Percentiles rank a stretch among this genome's conserved stretches.
phyloP scores from a whole-genome alignment of 2,888 invertebrate genomes.

The Encarsia formosa region DNA sequence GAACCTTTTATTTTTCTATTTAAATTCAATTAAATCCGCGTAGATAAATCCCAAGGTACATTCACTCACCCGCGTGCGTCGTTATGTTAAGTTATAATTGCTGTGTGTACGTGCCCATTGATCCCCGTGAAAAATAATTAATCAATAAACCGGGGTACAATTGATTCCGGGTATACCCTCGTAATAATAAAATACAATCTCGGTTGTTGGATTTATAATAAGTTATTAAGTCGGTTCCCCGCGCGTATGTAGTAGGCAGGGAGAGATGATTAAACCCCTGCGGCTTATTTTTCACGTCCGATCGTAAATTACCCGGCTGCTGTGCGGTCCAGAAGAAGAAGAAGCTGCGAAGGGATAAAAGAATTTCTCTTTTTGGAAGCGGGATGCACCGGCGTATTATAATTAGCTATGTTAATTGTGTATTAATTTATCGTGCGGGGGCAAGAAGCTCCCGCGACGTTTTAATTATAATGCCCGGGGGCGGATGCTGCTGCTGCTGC shows the following conservation, averaged over 20 bases:
- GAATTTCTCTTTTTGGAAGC: conserved; percentile 29
- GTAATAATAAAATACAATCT: no score
- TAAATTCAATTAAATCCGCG: no score
- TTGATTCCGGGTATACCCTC: no score
- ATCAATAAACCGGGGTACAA: no score
- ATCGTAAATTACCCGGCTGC: conserved; percentile 48
- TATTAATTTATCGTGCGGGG: conserved; percentile 50
- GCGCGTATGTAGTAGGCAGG: conserved; percentile 24
- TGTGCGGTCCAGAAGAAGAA: no score
- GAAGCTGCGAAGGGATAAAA: no score
- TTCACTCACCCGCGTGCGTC: no score
- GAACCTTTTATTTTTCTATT: no score
- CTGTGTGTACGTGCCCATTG: no score
- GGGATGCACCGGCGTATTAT: conserved; percentile 47
- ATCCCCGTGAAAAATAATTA: no score
- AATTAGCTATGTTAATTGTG: conserved; percentile 52
- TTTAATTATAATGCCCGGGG: conserved; percentile 47
- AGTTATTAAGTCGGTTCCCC: conserved; percentile 37
- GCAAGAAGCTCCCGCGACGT: conserved; percentile 45
- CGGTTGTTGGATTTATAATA: conserved; percentile 43
- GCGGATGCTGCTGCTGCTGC: background rate
- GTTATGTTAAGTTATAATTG: no score
- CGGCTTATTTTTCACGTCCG: conserved; percentile 51
- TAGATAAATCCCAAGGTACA: no score
- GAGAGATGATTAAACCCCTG: conserved; percentile 45